phyloP scores from a whole-genome alignment of 1,140 invertebrate species.

The Andricus grossulariae region DNA sequence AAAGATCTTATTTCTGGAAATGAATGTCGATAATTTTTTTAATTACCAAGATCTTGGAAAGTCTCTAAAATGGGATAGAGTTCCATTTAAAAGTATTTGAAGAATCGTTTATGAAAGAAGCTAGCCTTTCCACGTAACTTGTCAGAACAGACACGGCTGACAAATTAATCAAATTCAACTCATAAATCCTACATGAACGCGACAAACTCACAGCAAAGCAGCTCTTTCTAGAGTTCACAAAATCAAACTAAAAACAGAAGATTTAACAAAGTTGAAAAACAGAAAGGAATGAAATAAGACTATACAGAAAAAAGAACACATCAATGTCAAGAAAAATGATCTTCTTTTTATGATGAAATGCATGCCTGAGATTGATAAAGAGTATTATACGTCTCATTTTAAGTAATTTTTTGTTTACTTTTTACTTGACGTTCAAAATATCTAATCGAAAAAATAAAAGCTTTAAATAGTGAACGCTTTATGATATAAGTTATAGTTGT shows the following conservation, averaged over 20 bases:
- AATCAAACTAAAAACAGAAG: background rate
- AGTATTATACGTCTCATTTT: too few species aligned
- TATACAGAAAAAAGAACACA: background rate
- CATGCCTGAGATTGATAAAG: background rate
- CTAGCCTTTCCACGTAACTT: background rate
- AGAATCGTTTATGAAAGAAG: too few species aligned
- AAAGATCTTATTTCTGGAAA: background rate
- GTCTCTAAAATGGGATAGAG: too few species aligned
- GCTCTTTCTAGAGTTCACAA: background rate
- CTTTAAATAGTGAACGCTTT: too few species aligned
- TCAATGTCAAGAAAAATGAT: background rate
- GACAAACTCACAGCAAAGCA: background rate
- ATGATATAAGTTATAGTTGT: too few species aligned
- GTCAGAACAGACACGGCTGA: background rate
- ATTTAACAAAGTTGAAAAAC: background rate
- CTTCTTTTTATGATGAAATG: background rate
- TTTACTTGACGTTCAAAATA: too few species aligned
- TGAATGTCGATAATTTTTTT: too few species aligned
- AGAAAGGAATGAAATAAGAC: background rate
- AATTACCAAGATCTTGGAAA: too few species aligned
- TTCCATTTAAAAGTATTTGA: too few species aligned
- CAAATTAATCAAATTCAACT: background rate
- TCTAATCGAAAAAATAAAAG: too few species aligned
- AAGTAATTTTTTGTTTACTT: too few species aligned
- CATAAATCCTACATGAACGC: background rate